Conservation (phyloP, 2,888 invertebrate genomes). For the Ferdinandea cuprea region DNA sequence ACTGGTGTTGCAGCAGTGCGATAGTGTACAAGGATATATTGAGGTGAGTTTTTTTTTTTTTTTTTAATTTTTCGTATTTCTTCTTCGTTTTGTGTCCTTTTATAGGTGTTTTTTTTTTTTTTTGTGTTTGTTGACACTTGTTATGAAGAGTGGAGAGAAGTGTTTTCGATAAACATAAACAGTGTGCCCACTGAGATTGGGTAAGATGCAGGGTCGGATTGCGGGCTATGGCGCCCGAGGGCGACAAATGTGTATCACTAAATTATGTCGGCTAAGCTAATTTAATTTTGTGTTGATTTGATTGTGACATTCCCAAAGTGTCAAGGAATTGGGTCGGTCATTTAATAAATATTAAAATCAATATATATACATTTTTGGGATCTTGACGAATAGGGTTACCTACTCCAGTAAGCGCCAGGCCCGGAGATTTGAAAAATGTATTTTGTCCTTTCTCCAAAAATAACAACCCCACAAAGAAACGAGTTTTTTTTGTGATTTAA, state of each 20-base stretch:
- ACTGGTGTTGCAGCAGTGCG: conserved; percentile 82
- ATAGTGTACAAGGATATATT: conserved; percentile 83
- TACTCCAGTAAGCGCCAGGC: no score
- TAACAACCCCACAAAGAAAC: no score
- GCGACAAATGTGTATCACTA: neutral
- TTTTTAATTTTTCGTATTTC: conserved; percentile 1
- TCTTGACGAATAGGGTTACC: no score
- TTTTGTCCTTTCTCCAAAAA: no score
- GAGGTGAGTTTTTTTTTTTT: conserved; percentile 79
- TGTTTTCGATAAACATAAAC: conserved; percentile 14
- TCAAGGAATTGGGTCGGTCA: no score
- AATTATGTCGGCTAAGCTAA: no score
- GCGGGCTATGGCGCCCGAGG: neutral
- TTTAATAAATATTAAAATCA: no score
- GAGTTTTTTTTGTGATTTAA: no score
- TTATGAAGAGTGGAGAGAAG: neutral
- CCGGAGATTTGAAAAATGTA: no score
- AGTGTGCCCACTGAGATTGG: neutral
- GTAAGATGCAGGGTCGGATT: neutral
- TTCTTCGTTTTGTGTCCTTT: neutral
- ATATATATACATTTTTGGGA: no score
- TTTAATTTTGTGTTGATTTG: no score
- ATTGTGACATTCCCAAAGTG: no score
- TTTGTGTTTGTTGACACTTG: conserved; percentile 22
- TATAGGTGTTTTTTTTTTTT: neutral